These are phyloP conservation scores for Eristalis arbustorum DNA, from an alignment of 2,888 invertebrate species.

Conservation along the genomic window DNA sequence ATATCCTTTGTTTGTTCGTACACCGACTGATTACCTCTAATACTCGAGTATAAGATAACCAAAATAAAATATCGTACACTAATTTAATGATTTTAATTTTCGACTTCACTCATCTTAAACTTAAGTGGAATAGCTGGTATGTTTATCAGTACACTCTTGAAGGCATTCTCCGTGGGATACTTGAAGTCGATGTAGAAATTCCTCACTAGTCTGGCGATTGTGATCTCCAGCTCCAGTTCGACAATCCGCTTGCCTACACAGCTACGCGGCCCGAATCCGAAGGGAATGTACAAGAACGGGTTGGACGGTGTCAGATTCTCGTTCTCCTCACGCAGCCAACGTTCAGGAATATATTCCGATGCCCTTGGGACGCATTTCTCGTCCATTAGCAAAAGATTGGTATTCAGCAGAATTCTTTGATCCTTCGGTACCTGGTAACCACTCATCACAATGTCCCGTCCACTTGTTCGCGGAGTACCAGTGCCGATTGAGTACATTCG, in stretches of 20 bases:
- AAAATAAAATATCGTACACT: background rate
- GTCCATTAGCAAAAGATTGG: constrained; percentile 84
- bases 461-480: constrained; percentile 82
- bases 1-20: too few species aligned
- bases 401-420: constrained; percentile 85
- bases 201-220: constrained; percentile 80
- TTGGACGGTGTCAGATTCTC: constrained; percentile 36
- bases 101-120: constrained; percentile 77
- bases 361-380: constrained; percentile 82
- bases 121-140: constrained; percentile 76
- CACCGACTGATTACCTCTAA: too few species aligned
- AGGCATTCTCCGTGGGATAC: constrained; percentile 75
- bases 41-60: too few species aligned
- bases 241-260: constrained; percentile 88
- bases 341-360: constrained; percentile 85
- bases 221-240: constrained; percentile 85
- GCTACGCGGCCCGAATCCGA: constrained; percentile 80
- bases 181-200: constrained; percentile 79
- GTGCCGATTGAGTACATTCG: constrained; percentile 84
- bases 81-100: constrained; percentile 8
- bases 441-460: constrained; percentile 83
- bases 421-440: constrained; percentile 84
- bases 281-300: constrained; percentile 76
- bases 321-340: constrained; percentile 66
- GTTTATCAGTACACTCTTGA: constrained; percentile 74